Base-by-base conservation (phyloP, 2,888 invertebrate genomes). In the Criorhina ranunculi region DNA sequence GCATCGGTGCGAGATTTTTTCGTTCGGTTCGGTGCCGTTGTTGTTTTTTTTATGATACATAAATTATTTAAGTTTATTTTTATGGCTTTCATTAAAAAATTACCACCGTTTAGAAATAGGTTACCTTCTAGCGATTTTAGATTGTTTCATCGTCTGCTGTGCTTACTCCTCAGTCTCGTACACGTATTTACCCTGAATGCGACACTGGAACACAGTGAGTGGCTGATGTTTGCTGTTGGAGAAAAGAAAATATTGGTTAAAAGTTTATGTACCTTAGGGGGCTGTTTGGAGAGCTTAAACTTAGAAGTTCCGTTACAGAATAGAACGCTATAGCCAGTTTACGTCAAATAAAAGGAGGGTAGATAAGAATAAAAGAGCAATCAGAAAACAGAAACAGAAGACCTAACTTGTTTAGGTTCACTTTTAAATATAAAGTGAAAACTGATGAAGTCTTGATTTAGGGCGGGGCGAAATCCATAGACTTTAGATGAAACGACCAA, bases 51-150 rank as follows among this genome's bases (percentile, higher is more conserved):
- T 70, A 70, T 64, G 57, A 59, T 51, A 49, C 64, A 77, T 82
- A 77, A 72, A 82, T 77, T 72, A 66, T 72, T 70, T 60, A 51
- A 78, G 59, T 66, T 78, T 77, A 42, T 70, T 78, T 83, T 78
- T 72, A 82, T 78, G 60, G 40, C 11, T 60, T 82, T 60, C 66
- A 78, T 78, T 73, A 60, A 82, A 82, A 77, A 82, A 82, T 77
- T 77, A 77, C 78, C 60, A 55, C 67, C 78, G 72, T 67, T 82
- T 77, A 82, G 53, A 82, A 82, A 82, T 82, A 77, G 72, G 82
- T 77, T 78, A 67, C 72, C 66, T 77, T 46, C 77, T 33, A 72
- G 82, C 53, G 42, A 59, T 81, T 81, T 77, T 64, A 37, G 31
- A 70, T 64, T 70, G 64, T 59, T 77, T 31, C 51, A 64, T 44